Conservation (phyloP, 2,113 vertebrate species). For the Psilopsiagon aymara region DNA sequence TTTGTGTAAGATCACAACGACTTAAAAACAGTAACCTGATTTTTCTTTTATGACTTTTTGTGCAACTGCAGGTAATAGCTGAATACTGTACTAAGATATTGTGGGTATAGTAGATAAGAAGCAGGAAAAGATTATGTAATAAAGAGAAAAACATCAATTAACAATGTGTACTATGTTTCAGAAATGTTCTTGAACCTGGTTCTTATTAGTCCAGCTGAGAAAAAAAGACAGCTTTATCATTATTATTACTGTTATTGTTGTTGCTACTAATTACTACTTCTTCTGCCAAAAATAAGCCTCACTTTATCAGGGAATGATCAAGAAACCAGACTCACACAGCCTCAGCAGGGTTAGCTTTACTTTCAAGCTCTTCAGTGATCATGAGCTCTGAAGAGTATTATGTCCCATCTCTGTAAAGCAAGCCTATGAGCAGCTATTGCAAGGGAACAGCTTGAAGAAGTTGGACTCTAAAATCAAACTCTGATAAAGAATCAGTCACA, state of each 20-base stretch:
- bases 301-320: constrained; percentile 26
- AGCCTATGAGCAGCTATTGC: not conserved
- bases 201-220: constrained; percentile 44
- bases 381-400: constrained; percentile 57
- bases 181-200: constrained; percentile 16
- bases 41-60: constrained; percentile 19
- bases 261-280: not conserved
- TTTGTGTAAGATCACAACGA: not conserved
- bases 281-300: constrained; percentile 41
- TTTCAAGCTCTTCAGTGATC: constrained; percentile 53
- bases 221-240: constrained; percentile 34
- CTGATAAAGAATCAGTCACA: not conserved
- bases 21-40: not conserved
- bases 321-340: not conserved
- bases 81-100: constrained; percentile 4
- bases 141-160: constrained; percentile 5
- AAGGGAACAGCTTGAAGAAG: constrained; percentile 22
- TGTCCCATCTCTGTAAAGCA: constrained; percentile 58
- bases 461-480: constrained; percentile 24
- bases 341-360: constrained; percentile 17
- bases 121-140: not conserved
- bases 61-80: not conserved
- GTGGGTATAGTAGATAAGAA: not conserved
- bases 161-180: not conserved
- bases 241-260: not conserved